A percentile compares a stretch with the other conserved stretches of the same genome.
phyloP scores from a whole-genome alignment of 2,888 invertebrate species.

The Mesochorus sp. region DNA sequence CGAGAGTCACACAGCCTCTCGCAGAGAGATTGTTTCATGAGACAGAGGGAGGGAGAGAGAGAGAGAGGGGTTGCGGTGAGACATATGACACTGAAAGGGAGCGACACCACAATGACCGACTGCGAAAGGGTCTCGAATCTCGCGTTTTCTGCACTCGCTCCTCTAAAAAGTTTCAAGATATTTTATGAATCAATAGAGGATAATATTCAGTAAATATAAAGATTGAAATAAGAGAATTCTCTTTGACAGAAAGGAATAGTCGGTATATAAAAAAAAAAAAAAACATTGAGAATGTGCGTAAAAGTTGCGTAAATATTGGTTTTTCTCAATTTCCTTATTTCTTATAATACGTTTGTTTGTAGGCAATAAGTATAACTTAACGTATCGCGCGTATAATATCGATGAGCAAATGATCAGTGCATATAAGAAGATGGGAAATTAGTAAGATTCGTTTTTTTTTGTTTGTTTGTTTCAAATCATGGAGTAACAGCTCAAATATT shows the following conservation, averaged over 20 bases:
- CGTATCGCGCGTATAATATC: background rate
- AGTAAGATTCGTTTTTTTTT: constrained; percentile 5
- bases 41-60: constrained; percentile 9
- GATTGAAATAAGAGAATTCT: no score
- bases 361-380: constrained; percentile 9
- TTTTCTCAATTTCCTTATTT: background rate
- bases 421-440: background rate
- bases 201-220: no score
- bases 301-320: background rate
- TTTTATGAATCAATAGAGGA: no score
- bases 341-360: background rate
- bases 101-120: constrained; percentile 30
- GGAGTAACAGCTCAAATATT: constrained; percentile 32
- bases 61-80: constrained; percentile 42
- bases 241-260: no score
- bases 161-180: no score
- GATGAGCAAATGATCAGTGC: constrained; percentile 14
- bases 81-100: constrained; percentile 54
- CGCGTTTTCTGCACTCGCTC: background rate
- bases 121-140: constrained; percentile 13
- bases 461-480: no score
- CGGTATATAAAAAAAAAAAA: no score
- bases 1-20: constrained; percentile 54
- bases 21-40: constrained; percentile 6
- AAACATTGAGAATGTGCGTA: no score